phyloP scores from a whole-genome alignment of 2,797 vertebrate genomes.

The Crenichthys baileyi region DNA sequence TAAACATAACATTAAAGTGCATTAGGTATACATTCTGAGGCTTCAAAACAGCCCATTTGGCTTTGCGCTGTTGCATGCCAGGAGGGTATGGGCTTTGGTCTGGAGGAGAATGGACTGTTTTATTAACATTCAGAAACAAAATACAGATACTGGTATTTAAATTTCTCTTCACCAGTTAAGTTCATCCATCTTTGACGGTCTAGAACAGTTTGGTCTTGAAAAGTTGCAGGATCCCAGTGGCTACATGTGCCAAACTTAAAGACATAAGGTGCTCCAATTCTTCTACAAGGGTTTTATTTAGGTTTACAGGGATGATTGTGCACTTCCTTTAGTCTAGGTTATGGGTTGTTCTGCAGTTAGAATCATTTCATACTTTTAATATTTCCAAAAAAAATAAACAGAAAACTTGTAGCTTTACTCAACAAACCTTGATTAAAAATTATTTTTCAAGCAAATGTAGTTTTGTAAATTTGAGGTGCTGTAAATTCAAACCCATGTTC shows the following conservation, averaged over 20 bases:
- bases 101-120: neutral
- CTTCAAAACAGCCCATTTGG: no score
- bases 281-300: neutral
- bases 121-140: neutral
- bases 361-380: neutral
- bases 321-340: neutral
- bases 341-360: neutral
- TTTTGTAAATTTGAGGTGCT: neutral
- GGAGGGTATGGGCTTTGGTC: neutral
- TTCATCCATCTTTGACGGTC: neutral
- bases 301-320: neutral
- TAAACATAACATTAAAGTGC: no score
- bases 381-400: neutral
- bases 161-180: neutral
- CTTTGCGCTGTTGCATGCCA: no score
- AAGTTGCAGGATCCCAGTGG: neutral
- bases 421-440: neutral
- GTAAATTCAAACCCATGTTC: constrained; percentile 1
- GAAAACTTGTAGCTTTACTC: neutral
- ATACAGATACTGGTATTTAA: no score
- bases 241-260: neutral
- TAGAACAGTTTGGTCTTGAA: neutral
- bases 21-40: no score
- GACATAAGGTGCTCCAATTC: neutral
- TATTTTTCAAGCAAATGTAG: neutral